phyloP scores from a whole-genome alignment of 2,888 invertebrate species.

The Melinaea marsaeus region DNA sequence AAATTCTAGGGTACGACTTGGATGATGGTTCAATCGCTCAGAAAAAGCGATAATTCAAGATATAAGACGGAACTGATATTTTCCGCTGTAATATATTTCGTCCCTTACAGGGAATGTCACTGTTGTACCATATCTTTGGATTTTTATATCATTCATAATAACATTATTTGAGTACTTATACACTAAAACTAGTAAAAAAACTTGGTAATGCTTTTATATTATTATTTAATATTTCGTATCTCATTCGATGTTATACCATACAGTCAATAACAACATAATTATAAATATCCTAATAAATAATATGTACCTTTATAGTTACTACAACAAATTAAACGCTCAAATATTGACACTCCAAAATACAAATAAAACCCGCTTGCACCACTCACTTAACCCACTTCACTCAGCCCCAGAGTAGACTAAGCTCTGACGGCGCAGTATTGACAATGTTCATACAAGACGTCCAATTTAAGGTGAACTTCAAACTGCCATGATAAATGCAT shows the following conservation, averaged over 20 bases:
- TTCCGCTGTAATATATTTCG: slow-evolving; percentile 6
- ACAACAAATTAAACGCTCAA: background rate
- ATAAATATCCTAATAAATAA: background rate
- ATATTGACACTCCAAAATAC: background rate
- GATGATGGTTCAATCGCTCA: slow-evolving; percentile 34
- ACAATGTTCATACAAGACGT: slow-evolving; percentile 38
- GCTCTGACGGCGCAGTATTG: slow-evolving; percentile 51
- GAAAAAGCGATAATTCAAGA: slow-evolving; percentile 32
- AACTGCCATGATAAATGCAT: slow-evolving; percentile 31
- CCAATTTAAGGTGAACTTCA: slow-evolving; percentile 44
- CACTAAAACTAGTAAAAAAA: too few relatives aligned
- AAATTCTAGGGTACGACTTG: slow-evolving; percentile 48
- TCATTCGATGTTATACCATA: too few relatives aligned
- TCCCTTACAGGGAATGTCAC: background rate
- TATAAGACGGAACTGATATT: slow-evolving; percentile 13
- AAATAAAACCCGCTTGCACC: slow-evolving; percentile 1
- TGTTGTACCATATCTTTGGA: background rate
- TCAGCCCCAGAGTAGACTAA: slow-evolving; percentile 57
- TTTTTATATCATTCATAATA: background rate
- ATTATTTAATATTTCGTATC: too few relatives aligned
- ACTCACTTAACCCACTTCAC: slow-evolving; percentile 37
- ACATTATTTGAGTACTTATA: background rate
- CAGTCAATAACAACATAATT: background rate
- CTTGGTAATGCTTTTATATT: too few relatives aligned
- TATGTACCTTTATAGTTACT: background rate